Base-by-base conservation (phyloP, 2,888 invertebrate species). In the Cephonodes hylas region DNA sequence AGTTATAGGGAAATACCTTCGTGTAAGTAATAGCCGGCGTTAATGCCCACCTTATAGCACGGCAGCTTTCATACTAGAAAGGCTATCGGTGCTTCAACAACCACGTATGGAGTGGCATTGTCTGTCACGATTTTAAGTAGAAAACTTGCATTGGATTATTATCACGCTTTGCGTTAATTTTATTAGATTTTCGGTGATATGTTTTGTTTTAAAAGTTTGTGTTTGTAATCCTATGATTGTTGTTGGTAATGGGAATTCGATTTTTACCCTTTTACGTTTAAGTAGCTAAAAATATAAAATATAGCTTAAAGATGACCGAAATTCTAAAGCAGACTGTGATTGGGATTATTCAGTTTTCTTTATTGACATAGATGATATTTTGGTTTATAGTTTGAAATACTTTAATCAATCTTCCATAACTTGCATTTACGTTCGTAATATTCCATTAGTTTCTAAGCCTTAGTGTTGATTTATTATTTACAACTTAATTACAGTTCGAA, bases 51-150 rank as follows among this genome's bases (percentile, higher is more conserved):
- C 27, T 31, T 18, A 53, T 31, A 15, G 13, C 46, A 23, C 22
- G 31, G 27, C 53, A 53, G 53, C 53, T 53, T 53, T 53, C 53
- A 31, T 53, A 15, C 31, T 53, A 53, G 53, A 31, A 53, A 27
- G 31, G 27, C 53, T 25, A 27, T 48, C n/a, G 25, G 44, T 3
- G 18, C 20, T 18, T 18, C 18, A 44, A 44, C 22, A 23, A 23
- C 53, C 18, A 27, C 20, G 31, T 31, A 27, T 44, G 44, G 48
- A 31, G 8, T 31, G 8, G 27, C 4, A 18, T 53, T 31, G 3
- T 46, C 13, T 25, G 13, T n/a, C n/a, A n/a, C 13, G n/a, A 23
- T n/a, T n/a, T 25, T 13, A n/a, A n/a, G 23, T 23, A 22, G 45
- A 45, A 45, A 45, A 45, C 22, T 25, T 38, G n/a, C 38, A 48